Evolutionary conservation across 37 sponge, comb jelly and placozoan genomes (phyloP), one percentile per base, ranked within the genome.

Genomic region (Halisarca cf. caerulea): DNA sequence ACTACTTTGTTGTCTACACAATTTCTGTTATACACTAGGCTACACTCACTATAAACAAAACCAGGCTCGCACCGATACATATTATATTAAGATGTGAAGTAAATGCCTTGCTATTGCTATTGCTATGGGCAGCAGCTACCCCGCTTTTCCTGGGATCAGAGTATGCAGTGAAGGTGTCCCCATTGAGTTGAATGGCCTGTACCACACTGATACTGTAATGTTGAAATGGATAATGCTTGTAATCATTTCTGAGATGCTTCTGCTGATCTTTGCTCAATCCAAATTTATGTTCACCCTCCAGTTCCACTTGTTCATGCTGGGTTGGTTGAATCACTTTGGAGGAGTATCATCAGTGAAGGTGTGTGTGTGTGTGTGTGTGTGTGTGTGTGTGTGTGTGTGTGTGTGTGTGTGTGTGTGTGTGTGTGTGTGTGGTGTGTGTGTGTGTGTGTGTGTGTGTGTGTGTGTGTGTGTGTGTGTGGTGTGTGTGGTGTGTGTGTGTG

Each of bases 261-360:
- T 47, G 51, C 6, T 14, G 6, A 6, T 47, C 51, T 14, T 11
- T 47, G 51, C 51, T 47, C 51, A 47, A 47, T 14, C 51, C 11
- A 11, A 14, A 47, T n/a, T n/a, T n/a, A n/a, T n/a, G n/a, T 11
- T 47, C 51, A 14, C 51, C 51, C 6, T 6, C 6, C 51, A 14
- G 0, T 68, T 68, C 33, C 69, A 68, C 69, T 30, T 68, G 28
- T 17, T 34, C 34, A 98, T 80, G 87, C 90, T 0, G 85, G 87
- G 27, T 84, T 98, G 18, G 78, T 96, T 6, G 91, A 96, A 82
- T 85, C 88, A 17, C 81, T 98, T 58, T 98, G 99, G 99, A 83
- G 86, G 54, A 92, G 94, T n/a, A 90, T 97, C 27, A 77, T 97
- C 33, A 80, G 84, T 15, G 47, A 66, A 55, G 96, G 96, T 95